Evolutionary conservation across 2,797 vertebrate genomes (phyloP).

Genomic region (Bradypodion ventrale): DNA sequence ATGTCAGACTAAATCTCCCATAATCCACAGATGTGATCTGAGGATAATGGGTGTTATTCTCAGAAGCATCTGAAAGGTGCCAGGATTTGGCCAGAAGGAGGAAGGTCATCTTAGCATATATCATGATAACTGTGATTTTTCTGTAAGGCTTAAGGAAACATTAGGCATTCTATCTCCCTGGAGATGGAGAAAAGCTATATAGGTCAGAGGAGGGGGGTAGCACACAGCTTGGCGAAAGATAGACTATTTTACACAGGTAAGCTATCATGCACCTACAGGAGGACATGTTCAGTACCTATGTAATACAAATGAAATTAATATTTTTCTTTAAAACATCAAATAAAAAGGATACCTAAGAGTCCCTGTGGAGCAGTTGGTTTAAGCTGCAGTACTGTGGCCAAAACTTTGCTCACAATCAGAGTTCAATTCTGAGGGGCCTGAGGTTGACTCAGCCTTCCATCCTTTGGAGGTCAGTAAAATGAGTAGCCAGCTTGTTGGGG

Average conservation of each 20-base stretch:
- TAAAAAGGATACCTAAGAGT: too few species aligned
- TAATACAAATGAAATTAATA: too few species aligned
- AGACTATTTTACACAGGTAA: neutral
- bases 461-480: too few species aligned
- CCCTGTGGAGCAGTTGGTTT: too few species aligned
- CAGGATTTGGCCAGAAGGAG: too few species aligned
- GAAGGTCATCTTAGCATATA: neutral
- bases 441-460: too few species aligned
- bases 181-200: neutral
- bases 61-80: neutral
- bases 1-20: neutral
- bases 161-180: neutral
- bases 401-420: too few species aligned
- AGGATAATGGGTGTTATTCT: neutral
- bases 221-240: neutral
- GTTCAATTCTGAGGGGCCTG: too few species aligned
- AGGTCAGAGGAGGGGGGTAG: neutral
- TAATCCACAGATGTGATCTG: neutral
- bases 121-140: neutral
- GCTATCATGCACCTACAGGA: neutral
- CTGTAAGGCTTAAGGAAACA: neutral
- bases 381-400: too few species aligned
- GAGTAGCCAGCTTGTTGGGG: too few species aligned
- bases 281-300: neutral
- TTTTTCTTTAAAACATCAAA: too few species aligned